phyloP scores from a whole-genome alignment of 1,140 invertebrate species.

The Watersipora subatra region DNA sequence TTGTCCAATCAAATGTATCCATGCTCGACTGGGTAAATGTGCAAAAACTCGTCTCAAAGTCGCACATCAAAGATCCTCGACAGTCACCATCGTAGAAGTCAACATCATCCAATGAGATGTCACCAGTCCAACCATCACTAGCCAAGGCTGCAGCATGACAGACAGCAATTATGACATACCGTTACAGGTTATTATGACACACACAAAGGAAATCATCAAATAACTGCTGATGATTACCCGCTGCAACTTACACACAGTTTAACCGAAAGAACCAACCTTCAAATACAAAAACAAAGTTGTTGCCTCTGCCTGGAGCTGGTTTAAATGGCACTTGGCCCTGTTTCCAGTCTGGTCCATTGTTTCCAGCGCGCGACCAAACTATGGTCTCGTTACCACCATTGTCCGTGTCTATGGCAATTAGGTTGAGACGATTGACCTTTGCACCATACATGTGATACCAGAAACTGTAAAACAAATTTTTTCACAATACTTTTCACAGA shows the following conservation, averaged over 20 bases:
- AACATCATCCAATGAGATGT: conserved; percentile 32
- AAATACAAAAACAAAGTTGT: conserved; percentile 14
- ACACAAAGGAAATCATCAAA: background rate
- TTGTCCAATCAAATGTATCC: conserved; percentile 8
- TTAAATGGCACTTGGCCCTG: conserved; percentile 16
- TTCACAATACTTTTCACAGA: no score
- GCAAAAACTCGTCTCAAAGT: conserved; percentile 26
- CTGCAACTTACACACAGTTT: background rate
- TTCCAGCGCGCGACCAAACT: conserved; percentile 20
- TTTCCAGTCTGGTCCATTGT: conserved; percentile 22
- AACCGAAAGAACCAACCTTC: conserved; percentile 1
- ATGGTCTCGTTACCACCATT: background rate
- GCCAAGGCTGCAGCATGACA: background rate
- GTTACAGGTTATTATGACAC: no score
- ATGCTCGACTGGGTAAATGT: conserved; percentile 11
- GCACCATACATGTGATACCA: conserved; percentile 64
- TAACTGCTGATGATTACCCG: background rate
- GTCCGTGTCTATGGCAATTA: conserved; percentile 7
- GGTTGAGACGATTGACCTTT: conserved; percentile 20
- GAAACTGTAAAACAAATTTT: conserved; percentile 36
- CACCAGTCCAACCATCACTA: conserved; percentile 12
- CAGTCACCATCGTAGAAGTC: conserved; percentile 3
- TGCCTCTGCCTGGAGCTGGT: background rate
- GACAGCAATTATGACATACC: no score
- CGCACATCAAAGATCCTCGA: conserved; percentile 14